Evolutionary conservation across 2,113 vertebrate species (phyloP).

Genomic region (Pantherophis guttatus): DNA sequence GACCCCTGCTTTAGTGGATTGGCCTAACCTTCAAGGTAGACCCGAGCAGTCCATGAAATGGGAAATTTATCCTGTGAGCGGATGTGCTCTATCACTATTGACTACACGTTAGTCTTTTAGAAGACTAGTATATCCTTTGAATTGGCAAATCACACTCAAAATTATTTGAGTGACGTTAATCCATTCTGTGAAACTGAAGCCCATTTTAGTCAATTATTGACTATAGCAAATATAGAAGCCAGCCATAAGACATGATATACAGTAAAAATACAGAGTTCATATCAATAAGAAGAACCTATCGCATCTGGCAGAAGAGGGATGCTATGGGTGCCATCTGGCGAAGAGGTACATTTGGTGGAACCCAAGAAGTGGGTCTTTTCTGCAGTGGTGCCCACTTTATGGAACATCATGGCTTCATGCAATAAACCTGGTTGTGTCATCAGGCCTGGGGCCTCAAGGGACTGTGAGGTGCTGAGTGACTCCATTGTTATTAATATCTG

Average conservation of each 20-base stretch:
- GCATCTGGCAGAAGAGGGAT: background rate
- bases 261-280: background rate
- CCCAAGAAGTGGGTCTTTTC: background rate
- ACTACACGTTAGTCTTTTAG: background rate
- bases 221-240: background rate
- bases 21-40: background rate
- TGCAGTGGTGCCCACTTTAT: background rate
- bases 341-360: background rate
- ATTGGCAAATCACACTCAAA: background rate
- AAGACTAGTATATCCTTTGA: too few relatives aligned
- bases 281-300: background rate
- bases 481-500: background rate
- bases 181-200: background rate
- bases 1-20: background rate
- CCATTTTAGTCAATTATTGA: background rate
- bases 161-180: background rate
- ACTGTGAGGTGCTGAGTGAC: background rate
- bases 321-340: background rate
- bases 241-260: background rate
- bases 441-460: background rate
- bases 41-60: background rate
- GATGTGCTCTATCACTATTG: background rate
- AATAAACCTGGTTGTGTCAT: background rate
- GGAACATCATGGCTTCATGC: background rate
- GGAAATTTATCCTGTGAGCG: background rate